Percentiles rank a stretch among this genome's conserved stretches.
Conservation (phyloP, 2,113 vertebrate genomes). For the Ophiodon elongatus region DNA sequence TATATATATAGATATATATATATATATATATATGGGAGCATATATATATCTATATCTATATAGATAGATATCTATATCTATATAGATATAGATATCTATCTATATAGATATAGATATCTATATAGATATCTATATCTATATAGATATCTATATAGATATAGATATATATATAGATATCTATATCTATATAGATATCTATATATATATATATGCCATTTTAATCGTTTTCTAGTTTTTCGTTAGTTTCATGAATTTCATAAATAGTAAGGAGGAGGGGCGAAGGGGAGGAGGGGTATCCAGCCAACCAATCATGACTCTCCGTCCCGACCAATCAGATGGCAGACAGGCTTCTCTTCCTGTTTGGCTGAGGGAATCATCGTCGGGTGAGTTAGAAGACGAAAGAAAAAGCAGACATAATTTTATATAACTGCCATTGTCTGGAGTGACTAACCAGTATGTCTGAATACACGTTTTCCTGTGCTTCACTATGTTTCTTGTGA, state of each 20-base stretch:
- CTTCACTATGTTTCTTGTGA: not conserved
- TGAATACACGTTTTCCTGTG: not conserved
- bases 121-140: too few relatives aligned
- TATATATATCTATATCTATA: too few relatives aligned
- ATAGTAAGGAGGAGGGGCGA: not conserved
- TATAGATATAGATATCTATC: too few relatives aligned
- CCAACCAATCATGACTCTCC: slow-evolving; percentile 47
- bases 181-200: too few relatives aligned
- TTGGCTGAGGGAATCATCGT: slow-evolving; percentile 55
- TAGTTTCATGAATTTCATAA: not conserved
- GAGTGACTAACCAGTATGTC: not conserved
- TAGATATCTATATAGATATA: too few relatives aligned
- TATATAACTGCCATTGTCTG: not conserved
- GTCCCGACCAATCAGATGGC: slow-evolving; percentile 50
- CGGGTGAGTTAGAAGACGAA: slow-evolving; percentile 57
- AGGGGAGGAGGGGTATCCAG: not conserved
- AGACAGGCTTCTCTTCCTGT: slow-evolving; percentile 67
- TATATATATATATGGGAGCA: too few relatives aligned
- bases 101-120: too few relatives aligned
- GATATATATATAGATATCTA: too few relatives aligned
- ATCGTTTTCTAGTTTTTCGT: too few relatives aligned
- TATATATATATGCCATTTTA: too few relatives aligned
- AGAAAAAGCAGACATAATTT: not conserved
- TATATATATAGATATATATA: too few relatives aligned
- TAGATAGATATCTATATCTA: too few relatives aligned